These are phyloP conservation scores for Gymnodraco acuticeps DNA, from an alignment of 2,797 vertebrate genomes.

Conservation along the genomic window DNA sequence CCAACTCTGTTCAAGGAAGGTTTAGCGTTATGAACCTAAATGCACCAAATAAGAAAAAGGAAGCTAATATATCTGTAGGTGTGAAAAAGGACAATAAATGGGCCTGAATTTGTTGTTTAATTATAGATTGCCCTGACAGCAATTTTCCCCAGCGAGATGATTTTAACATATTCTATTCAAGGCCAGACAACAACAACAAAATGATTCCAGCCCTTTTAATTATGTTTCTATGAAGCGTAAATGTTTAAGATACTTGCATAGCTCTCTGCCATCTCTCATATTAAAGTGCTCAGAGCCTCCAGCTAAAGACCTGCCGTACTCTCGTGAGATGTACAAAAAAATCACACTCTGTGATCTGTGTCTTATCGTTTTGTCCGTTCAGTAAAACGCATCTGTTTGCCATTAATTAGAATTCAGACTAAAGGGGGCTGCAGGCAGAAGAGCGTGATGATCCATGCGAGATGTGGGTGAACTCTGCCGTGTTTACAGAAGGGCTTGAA, in stretches of 20 bases:
- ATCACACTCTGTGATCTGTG: background rate
- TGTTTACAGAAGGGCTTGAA: slow-evolving; percentile 43
- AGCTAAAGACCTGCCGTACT: slow-evolving; percentile 17
- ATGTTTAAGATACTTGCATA: slow-evolving; percentile 2
- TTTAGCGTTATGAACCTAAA: background rate
- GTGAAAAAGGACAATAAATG: background rate
- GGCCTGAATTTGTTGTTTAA: background rate
- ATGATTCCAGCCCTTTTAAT: background rate
- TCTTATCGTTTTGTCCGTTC: slow-evolving; percentile 4
- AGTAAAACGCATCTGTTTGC: slow-evolving; percentile 29
- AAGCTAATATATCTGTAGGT: background rate
- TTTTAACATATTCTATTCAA: background rate
- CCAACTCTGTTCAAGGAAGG: too few relatives aligned
- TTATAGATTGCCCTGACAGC: background rate
- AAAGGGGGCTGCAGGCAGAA: slow-evolving; percentile 24
- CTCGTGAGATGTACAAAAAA: slow-evolving; percentile 31
- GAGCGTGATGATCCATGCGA: slow-evolving; percentile 17
- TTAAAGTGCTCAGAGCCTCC: slow-evolving; percentile 15
- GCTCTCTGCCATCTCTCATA: background rate
- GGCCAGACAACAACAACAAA: background rate
- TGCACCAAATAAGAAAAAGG: slow-evolving; percentile 3
- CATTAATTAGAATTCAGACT: slow-evolving; percentile 41
- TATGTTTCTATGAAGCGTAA: slow-evolving; percentile 14
- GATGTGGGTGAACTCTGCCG: slow-evolving; percentile 43
- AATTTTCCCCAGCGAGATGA: background rate